phyloP scores from a whole-genome alignment of 2,888 invertebrate genomes.

The Conops quadrifasciatus region DNA sequence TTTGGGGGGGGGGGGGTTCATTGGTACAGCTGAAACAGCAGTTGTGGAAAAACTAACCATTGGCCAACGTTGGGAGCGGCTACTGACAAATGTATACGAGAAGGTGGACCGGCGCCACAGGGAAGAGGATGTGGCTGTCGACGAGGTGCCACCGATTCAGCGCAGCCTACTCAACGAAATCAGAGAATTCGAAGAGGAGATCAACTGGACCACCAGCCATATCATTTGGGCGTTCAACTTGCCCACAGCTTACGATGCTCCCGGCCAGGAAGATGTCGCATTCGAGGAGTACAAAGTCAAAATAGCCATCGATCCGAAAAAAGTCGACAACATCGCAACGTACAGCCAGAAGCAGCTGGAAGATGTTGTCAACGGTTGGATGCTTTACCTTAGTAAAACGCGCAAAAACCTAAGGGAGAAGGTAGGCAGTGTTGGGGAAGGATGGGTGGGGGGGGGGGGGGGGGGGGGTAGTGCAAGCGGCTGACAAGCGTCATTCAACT shows the following conservation, averaged over 20 bases:
- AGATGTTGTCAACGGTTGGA: slow-evolving; percentile 67
- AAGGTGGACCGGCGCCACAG: slow-evolving; percentile 63
- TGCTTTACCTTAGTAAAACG: slow-evolving; percentile 65
- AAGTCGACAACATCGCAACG: slow-evolving; percentile 51
- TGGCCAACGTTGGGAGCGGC: slow-evolving; percentile 70
- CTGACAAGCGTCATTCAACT: not conserved
- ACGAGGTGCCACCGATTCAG: slow-evolving; percentile 55
- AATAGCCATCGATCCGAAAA: slow-evolving; percentile 58
- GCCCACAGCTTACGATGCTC: slow-evolving; percentile 61
- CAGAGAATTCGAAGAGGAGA: slow-evolving; percentile 67
- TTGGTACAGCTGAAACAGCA: slow-evolving; percentile 42
- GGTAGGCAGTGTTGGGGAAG: too few species aligned
- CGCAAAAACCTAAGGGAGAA: slow-evolving; percentile 56
- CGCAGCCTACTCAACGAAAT: slow-evolving; percentile 63
- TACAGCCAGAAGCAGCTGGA: slow-evolving; percentile 67
- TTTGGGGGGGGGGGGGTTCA: too few species aligned
- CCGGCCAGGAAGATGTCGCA: slow-evolving; percentile 61
- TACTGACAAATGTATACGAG: slow-evolving; percentile 66
- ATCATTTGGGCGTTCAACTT: slow-evolving; percentile 62
- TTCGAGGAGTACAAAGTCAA: slow-evolving; percentile 62
- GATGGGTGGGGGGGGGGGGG: too few species aligned
- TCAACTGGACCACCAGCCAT: slow-evolving; percentile 66
- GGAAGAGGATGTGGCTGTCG: slow-evolving; percentile 52
- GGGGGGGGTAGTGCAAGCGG: not conserved
- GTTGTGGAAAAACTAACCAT: slow-evolving; percentile 65